Conservation (phyloP, 2,113 vertebrate genomes). For the Lipophrys pholis region DNA sequence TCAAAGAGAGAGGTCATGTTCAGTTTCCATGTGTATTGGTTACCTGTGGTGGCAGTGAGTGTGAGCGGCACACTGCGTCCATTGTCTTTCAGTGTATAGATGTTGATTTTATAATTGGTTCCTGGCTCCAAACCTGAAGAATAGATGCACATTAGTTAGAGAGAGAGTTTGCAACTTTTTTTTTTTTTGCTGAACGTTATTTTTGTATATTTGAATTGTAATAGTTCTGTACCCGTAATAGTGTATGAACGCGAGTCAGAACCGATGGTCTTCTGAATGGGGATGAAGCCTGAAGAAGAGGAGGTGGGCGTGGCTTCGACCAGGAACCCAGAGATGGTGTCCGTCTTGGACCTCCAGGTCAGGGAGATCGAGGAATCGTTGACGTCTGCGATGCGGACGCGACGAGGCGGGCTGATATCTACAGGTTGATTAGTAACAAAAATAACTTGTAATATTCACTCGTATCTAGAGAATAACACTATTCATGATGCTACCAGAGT, state of each 20-base stretch:
- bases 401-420: conserved; percentile 95
- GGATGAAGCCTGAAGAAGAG: conserved; percentile 77
- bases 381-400: conserved; percentile 89
- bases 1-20: neutral
- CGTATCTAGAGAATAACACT: too few relatives aligned
- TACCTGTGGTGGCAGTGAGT: conserved; percentile 93
- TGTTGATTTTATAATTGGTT: conserved; percentile 91
- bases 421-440: conserved; percentile 10
- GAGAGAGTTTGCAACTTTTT: neutral
- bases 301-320: conserved; percentile 86
- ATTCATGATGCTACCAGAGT: neutral
- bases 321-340: conserved; percentile 94
- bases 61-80: conserved; percentile 90
- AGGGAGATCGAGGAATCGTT: conserved; percentile 93
- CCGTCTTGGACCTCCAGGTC: conserved; percentile 93
- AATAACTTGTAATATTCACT: neutral
- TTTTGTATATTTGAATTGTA: neutral
- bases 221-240: conserved; percentile 86
- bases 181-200: neutral
- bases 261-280: conserved; percentile 86
- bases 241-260: conserved; percentile 86
- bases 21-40: neutral
- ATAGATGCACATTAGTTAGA: neutral
- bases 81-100: conserved; percentile 92
- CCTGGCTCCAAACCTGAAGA: conserved; percentile 91